Evolutionary conservation across 2,888 invertebrate genomes (phyloP).

Genomic region (Saturnia japonica): DNA sequence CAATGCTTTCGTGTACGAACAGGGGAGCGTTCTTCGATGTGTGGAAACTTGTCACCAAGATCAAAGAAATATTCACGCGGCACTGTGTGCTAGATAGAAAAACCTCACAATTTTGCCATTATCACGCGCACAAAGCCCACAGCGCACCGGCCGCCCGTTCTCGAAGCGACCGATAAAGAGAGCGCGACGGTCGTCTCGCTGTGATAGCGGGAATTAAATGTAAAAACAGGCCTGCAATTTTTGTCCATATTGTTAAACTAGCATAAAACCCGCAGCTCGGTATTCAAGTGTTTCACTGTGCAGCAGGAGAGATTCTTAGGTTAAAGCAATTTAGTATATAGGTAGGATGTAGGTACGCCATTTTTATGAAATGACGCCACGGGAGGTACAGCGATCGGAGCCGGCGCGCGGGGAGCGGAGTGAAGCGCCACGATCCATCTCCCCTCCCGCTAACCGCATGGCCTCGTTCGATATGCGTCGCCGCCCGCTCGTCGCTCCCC

Average conservation of each 20-base stretch:
- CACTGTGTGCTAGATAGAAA: constrained; percentile 60
- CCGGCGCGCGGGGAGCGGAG: constrained; percentile 43
- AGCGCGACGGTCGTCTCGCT: constrained; percentile 65
- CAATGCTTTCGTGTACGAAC: constrained; percentile 29
- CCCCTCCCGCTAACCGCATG: constrained; percentile 58
- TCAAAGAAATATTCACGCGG: constrained; percentile 38
- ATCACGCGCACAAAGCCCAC: constrained; percentile 64
- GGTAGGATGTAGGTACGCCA: constrained; percentile 75
- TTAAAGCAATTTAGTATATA: constrained; percentile 76
- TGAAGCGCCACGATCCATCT: constrained; percentile 47
- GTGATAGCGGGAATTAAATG: constrained; percentile 57
- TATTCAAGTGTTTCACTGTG: constrained; percentile 73
- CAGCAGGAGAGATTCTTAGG: constrained; percentile 80
- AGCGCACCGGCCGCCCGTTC: constrained; percentile 52
- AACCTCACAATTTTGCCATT: constrained; percentile 81
- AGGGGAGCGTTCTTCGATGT: constrained; percentile 29
- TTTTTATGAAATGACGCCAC: constrained; percentile 71
- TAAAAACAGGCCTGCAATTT: constrained; percentile 70
- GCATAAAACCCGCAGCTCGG: constrained; percentile 69
- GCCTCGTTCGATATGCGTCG: constrained; percentile 79
- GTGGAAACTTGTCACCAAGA: constrained; percentile 29
- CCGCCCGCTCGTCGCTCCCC: constrained; percentile 39
- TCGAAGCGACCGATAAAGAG: constrained; percentile 71
- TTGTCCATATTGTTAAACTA: constrained; percentile 75
- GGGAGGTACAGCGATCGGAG: constrained; percentile 38